A percentile compares a stretch with the other conserved stretches of the same genome.
Evolutionary conservation across 2,797 vertebrate genomes (phyloP).

Genomic region (Aselliscus stoliczkanus): DNA sequence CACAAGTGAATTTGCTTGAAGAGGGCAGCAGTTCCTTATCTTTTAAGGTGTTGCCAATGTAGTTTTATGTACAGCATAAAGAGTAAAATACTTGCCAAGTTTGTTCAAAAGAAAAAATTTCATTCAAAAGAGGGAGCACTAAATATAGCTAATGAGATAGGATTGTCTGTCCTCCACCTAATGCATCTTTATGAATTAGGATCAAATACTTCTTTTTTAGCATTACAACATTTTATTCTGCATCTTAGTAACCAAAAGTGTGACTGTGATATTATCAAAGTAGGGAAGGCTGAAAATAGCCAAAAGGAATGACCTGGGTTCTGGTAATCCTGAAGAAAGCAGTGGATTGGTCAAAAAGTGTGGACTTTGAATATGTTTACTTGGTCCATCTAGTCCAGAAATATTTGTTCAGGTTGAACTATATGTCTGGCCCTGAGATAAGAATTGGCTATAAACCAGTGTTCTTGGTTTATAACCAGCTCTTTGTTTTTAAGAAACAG

Average conservation of each 20-base stretch:
- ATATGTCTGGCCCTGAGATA: neutral
- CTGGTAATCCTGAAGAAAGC: neutral
- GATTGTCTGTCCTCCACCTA: neutral
- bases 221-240: neutral
- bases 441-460: neutral
- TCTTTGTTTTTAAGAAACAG: neutral
- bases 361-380: neutral
- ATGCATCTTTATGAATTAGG: neutral
- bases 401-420: neutral
- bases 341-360: neutral
- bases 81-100: constrained; percentile 27
- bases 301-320: neutral
- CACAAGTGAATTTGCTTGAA: neutral
- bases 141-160: neutral
- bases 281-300: neutral
- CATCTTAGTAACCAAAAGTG: neutral
- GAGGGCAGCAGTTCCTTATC: neutral
- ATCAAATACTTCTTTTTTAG: neutral
- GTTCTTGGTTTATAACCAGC: neutral
- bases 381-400: neutral
- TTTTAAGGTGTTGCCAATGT: neutral
- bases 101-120: constrained; percentile 41
- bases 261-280: neutral
- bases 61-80: constrained; percentile 29
- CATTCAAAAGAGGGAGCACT: neutral